Evolutionary conservation across 2,888 invertebrate genomes (phyloP).

Genomic region (Epinotia demarniana): DNA sequence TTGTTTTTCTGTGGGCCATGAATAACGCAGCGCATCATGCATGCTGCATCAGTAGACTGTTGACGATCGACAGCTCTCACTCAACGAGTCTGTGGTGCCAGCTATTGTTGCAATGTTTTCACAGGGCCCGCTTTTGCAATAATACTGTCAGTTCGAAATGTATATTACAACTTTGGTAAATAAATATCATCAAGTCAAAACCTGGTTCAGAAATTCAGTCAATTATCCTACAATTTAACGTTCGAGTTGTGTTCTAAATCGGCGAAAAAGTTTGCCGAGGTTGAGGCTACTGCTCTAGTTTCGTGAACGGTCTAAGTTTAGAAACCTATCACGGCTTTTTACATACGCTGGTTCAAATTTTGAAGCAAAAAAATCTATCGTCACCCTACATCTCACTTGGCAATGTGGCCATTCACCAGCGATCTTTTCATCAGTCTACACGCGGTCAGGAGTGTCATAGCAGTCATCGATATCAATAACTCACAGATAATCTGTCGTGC

Average conservation of each 20-base stretch:
- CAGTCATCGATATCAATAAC: constrained; percentile 72
- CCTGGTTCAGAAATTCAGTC: background rate
- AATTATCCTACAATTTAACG: background rate
- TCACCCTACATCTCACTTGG: constrained; percentile 27
- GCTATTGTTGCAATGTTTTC: constrained; percentile 66
- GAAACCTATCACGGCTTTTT: constrained; percentile 4
- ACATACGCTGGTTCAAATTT: background rate
- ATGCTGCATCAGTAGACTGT: constrained; percentile 56
- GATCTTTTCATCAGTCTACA: constrained; percentile 36
- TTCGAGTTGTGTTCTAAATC: background rate
- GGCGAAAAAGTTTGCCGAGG: background rate
- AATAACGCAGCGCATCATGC: constrained; percentile 57
- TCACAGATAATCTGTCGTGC: constrained; percentile 68
- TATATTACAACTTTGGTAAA: constrained; percentile 2
- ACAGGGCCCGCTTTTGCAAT: constrained; percentile 57
- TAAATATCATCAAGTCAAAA: background rate
- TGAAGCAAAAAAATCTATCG: background rate
- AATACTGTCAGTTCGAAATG: constrained; percentile 12
- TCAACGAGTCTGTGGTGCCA: constrained; percentile 62
- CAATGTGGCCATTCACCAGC: background rate
- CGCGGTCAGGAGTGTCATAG: constrained; percentile 46
- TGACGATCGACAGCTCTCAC: constrained; percentile 64
- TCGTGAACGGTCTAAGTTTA: constrained; percentile 1
- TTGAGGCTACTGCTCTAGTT: constrained; percentile 20
- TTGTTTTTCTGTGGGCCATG: constrained; percentile 53